Evolutionary conservation across 2,113 vertebrate species (phyloP).

Genomic region (Leptocoma aspasia): DNA sequence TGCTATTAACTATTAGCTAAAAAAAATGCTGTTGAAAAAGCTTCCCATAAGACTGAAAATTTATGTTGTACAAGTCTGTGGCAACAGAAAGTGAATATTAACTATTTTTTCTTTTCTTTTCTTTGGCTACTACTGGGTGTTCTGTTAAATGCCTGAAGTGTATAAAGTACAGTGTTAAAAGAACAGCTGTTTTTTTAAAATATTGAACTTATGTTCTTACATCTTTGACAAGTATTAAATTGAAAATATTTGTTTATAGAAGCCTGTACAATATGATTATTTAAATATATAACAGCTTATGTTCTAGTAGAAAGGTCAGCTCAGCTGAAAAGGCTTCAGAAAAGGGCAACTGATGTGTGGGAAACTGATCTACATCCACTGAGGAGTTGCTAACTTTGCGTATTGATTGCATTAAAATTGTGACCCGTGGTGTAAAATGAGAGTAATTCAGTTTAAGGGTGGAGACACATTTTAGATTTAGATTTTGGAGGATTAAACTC

Average conservation of each 20-base stretch:
- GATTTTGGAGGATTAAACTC: neutral
- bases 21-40: conserved; percentile 3
- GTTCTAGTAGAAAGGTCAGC: neutral
- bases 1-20: neutral
- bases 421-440: neutral
- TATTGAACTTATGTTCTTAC: neutral
- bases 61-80: neutral
- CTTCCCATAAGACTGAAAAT: conserved; percentile 11
- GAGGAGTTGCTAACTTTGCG: neutral
- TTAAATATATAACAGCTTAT: conserved; percentile 5
- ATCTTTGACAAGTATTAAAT: conserved; percentile 6
- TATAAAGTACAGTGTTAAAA: conserved; percentile 7
- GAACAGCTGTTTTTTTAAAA: conserved; percentile 42
- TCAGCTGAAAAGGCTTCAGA: neutral
- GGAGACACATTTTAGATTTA: neutral
- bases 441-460: neutral
- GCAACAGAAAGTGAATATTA: conserved; percentile 29
- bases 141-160: conserved; percentile 4
- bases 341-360: neutral
- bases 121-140: conserved; percentile 19
- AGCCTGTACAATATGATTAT: neutral
- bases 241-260: conserved; percentile 45
- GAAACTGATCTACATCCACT: neutral
- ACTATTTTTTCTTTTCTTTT: conserved; percentile 30
- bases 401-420: neutral